phyloP scores from a whole-genome alignment of 2,113 vertebrate species.

The Numenius arquata region DNA sequence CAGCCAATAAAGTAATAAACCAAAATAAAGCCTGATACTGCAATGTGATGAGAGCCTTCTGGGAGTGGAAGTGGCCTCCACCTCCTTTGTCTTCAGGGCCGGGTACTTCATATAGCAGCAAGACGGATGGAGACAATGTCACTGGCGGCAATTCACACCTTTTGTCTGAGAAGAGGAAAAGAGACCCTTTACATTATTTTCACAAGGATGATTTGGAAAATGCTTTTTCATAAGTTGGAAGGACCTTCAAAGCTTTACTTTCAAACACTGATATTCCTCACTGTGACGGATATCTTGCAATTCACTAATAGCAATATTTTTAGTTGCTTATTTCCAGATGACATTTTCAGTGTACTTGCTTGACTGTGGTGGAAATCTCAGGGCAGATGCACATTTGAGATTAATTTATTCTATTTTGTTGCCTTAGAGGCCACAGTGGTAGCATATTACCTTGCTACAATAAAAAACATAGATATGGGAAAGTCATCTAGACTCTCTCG shows the following conservation, averaged over 20 bases:
- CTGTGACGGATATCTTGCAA: not conserved
- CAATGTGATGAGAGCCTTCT: not conserved
- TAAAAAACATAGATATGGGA: conserved; percentile 40
- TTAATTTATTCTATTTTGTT: not conserved
- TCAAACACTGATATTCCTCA: not conserved
- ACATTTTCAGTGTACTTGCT: not conserved
- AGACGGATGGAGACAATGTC: not conserved
- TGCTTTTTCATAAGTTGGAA: not conserved
- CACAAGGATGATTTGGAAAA: not conserved
- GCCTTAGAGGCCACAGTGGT: not conserved
- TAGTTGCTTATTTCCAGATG: not conserved
- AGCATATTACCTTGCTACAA: conserved; percentile 9
- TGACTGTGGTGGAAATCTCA: not conserved
- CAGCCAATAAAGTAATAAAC: conserved; percentile 33
- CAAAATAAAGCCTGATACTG: conserved; percentile 6
- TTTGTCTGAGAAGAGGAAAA: not conserved
- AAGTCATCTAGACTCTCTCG: conserved; percentile 20
- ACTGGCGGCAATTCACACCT: not conserved
- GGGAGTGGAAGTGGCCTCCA: not conserved
- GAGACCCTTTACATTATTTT: not conserved
- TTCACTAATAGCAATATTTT: not conserved
- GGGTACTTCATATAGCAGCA: not conserved
- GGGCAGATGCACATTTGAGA: conserved; percentile 17
- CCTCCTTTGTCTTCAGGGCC: not conserved
- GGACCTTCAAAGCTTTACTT: not conserved